Evolutionary conservation across 2,888 invertebrate genomes (phyloP), one percentile per base, ranked within the genome.

Genomic region (Anthrax anthrax): DNA sequence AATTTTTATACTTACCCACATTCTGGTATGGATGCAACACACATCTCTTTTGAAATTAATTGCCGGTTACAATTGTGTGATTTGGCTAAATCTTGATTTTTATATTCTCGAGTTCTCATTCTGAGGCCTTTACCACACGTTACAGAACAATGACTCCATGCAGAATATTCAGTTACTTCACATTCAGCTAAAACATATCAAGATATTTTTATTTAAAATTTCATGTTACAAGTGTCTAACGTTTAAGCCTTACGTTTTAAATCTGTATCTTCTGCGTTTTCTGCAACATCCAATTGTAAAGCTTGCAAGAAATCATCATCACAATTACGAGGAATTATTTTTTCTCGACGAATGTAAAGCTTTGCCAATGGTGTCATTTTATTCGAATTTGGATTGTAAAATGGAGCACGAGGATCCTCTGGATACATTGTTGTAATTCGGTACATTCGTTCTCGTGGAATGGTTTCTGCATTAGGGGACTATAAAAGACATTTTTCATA

Each of bases 351-450:
- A 43, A 98, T 71, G 58, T 84, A 80, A 3, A 97, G 72, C 29
- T 73, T 76, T 0, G 96, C 97, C 64, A 98, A 67, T 0, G 97
- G 90, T 36, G 78, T 76, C 74, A 97, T 84, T 45, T 75, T 75
- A 18, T 64, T 58, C 4, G 72, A 72, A 4, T 72, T 67, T 0
- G 83, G 78, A 61, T 87, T 81, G 69, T 88, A 95, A 69, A 97
- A 98, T 0, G 97, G 97, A 0, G 94, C 85, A 50, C 84, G 76
- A 0, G 86, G 84, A 70, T 95, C 89, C 66, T 89, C 87, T 0
- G 95, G 95, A 65, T 84, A 88, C 67, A 80, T 84, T 3, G 86
- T 81, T 0, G 95, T 95, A 57, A 98, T 95, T 49, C 80, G 77
- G 58, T 80, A 81, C 73, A 97, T 95, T 54, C 78, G 76, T 64